Evolutionary conservation across 2,888 invertebrate genomes (phyloP).

Genomic region (Pseudolycoriella hygida): DNA sequence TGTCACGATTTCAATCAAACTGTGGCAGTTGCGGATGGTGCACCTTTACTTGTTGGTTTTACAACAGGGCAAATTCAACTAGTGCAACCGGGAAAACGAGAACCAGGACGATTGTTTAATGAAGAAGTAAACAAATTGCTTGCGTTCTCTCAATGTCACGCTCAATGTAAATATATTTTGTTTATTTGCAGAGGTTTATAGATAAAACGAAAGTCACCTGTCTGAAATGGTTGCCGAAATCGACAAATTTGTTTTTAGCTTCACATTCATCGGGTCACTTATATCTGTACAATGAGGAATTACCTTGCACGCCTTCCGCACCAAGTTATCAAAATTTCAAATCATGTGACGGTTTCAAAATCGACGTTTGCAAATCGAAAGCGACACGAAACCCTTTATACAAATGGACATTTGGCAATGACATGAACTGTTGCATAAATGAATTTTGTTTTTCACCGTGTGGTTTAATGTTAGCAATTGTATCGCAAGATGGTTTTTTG

Average conservation of each 20-base stretch:
- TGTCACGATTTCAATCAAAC: conserved; percentile 94
- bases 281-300: conserved; percentile 94
- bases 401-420: conserved; percentile 74
- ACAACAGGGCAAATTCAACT: conserved; percentile 96
- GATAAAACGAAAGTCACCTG: conserved; percentile 58
- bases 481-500: conserved; percentile 87
- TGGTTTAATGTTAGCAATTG: conserved; percentile 80
- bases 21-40: conserved; percentile 64
- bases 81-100: conserved; percentile 92
- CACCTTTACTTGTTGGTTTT: conserved; percentile 88
- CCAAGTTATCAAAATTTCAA: conserved; percentile 93
- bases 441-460: conserved; percentile 96
- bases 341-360: conserved; percentile 82
- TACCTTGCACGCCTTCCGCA: conserved; percentile 73
- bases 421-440: conserved; percentile 71
- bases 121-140: conserved; percentile 60
- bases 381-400: conserved; percentile 91
- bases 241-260: conserved; percentile 81
- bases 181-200: conserved; percentile 23
- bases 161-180: conserved; percentile 3
- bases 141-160: too few relatives aligned
- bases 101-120: conserved; percentile 90
- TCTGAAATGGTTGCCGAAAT: conserved; percentile 93
- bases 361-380: conserved; percentile 92
- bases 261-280: conserved; percentile 92